phyloP scores from a whole-genome alignment of 1,140 invertebrate species.

The Alviniconcha marisindica region DNA sequence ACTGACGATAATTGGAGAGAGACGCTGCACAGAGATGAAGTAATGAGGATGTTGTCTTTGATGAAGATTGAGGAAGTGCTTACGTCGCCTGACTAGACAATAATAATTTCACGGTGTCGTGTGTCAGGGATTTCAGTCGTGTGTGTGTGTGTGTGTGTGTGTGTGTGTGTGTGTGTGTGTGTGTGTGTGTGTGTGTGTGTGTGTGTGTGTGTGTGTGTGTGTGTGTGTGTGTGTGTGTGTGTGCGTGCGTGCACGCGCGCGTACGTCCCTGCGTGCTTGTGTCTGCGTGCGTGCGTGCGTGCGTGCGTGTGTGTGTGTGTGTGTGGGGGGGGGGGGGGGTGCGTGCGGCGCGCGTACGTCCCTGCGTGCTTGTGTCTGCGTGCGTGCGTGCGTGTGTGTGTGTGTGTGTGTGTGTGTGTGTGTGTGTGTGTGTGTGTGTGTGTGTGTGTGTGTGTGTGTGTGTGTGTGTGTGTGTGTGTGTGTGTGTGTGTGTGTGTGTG shows the following conservation, averaged over 20 bases:
- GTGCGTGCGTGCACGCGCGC: neutral
- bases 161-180: neutral
- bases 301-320: neutral
- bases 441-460: too few species aligned
- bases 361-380: neutral
- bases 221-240: too few species aligned
- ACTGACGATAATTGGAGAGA: neutral
- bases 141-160: neutral
- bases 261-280: neutral
- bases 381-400: neutral
- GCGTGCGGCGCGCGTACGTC: neutral
- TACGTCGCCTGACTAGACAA: too few species aligned
- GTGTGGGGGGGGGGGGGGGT: neutral
- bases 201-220: neutral
- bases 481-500: too few species aligned
- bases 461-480: too few species aligned
- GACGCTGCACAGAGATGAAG: neutral
- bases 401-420: slow-evolving; percentile 12
- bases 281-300: neutral
- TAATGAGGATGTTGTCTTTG: neutral
- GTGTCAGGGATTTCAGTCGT: neutral
- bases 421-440: neutral
- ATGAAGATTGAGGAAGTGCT: neutral
- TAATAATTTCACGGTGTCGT: too few species aligned
- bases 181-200: neutral